These are phyloP conservation scores for Amblyopsis rosae DNA, from an alignment of 2,113 vertebrate species.

Conservation along the genomic window DNA sequence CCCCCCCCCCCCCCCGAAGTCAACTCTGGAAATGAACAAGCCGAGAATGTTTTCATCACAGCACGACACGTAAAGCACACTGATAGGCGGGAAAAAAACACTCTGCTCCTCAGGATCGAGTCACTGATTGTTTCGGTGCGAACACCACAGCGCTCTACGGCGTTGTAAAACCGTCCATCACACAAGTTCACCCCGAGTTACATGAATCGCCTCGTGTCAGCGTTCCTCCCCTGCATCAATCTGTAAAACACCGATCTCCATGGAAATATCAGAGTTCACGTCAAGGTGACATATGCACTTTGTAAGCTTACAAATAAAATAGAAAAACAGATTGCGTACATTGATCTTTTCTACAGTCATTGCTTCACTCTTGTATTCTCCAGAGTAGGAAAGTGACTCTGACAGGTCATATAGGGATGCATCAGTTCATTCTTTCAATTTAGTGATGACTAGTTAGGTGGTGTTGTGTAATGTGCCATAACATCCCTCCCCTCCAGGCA, in stretches of 20 bases:
- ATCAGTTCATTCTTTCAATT: background rate
- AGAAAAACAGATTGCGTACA: conserved; percentile 32
- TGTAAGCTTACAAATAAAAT: conserved; percentile 40
- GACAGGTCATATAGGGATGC: background rate
- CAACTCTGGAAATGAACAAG: conserved; percentile 39
- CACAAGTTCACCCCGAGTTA: conserved; percentile 21
- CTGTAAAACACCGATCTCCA: conserved; percentile 39
- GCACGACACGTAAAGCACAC: conserved; percentile 59
- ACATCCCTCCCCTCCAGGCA: too few species aligned
- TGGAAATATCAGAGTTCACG: conserved; percentile 36
- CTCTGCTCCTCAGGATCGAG: conserved; percentile 15
- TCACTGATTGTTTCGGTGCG: conserved; percentile 45
- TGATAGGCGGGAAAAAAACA: conserved; percentile 36
- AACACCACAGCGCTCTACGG: conserved; percentile 12
- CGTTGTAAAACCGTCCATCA: conserved; percentile 32
- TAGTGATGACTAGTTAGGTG: conserved; percentile 11
- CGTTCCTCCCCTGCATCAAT: conserved; percentile 22
- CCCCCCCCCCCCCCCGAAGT: too few species aligned
- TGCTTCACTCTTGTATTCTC: conserved; percentile 7
- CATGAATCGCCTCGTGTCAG: conserved; percentile 1
- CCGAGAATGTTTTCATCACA: conserved; percentile 60
- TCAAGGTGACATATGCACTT: conserved; percentile 26
- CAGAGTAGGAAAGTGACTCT: background rate
- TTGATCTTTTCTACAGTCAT: background rate
- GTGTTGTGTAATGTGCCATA: too few species aligned